Conservation (phyloP, 2,797 vertebrate genomes). For the Carduelis carduelis region DNA sequence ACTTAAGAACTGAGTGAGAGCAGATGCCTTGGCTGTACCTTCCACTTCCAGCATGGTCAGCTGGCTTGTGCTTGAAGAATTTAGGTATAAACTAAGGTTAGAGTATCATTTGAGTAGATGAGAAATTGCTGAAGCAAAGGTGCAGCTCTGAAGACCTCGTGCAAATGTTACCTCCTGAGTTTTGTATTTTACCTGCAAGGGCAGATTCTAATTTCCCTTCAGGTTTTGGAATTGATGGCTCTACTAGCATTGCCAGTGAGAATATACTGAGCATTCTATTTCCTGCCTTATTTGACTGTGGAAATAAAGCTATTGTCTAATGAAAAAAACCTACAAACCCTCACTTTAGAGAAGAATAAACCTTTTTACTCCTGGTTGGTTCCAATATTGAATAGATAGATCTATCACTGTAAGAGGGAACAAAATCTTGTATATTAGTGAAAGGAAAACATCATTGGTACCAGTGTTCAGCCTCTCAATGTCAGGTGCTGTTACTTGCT, state of each 20-base stretch:
- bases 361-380: not conserved
- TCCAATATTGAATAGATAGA: not conserved
- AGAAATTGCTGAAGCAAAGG: not conserved
- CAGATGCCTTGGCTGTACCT: not conserved
- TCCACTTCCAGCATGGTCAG: not conserved
- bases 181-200: not conserved
- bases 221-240: not conserved
- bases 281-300: not conserved
- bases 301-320: not conserved
- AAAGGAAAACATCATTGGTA: not conserved
- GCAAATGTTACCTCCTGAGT: not conserved
- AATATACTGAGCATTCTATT: not conserved
- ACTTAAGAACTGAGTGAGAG: not conserved
- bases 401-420: not conserved
- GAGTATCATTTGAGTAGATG: not conserved
- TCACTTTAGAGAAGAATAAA: not conserved
- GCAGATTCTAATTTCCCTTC: not conserved
- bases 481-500: not conserved
- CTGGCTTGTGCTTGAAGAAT: not conserved
- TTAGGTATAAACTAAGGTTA: not conserved
- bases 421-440: not conserved
- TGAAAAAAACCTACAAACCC: not conserved
- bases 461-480: not conserved
- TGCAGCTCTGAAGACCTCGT: not conserved
- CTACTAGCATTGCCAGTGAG: accelerated